Percentiles rank a stretch among this genome's conserved stretches.
These are phyloP conservation scores for Gambusia yucatana DNA, from an alignment of 2,797 vertebrate species.

Conservation along the genomic window DNA sequence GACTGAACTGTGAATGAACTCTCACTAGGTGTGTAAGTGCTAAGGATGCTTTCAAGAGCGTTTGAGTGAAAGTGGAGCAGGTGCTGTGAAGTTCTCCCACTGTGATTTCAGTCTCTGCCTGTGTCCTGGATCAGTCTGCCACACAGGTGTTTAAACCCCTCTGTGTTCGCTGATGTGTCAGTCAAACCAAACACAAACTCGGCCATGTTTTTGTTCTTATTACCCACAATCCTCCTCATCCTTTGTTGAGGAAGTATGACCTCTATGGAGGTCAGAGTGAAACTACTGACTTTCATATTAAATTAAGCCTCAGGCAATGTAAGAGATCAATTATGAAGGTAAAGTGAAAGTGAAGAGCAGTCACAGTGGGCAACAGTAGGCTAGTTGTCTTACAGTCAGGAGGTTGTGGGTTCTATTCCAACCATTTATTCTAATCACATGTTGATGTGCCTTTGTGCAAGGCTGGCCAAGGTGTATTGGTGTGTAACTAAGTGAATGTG, in stretches of 20 bases:
- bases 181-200: conserved; percentile 19
- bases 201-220: conserved; percentile 25
- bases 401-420: neutral
- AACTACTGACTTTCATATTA: neutral
- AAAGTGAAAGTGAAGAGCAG: neutral
- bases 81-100: conserved; percentile 1
- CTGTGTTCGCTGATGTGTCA: neutral
- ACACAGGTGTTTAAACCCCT: conserved; percentile 29
- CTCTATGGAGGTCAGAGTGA: neutral
- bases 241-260: neutral
- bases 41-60: conserved; percentile 1
- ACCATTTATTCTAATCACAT: too few species aligned
- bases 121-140: conserved; percentile 27
- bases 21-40: conserved; percentile 5
- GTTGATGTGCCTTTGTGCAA: neutral
- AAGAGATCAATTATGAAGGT: neutral
- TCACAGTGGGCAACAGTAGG: neutral
- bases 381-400: neutral
- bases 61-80: conserved; percentile 14
- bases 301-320: neutral
- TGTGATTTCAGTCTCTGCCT: conserved; percentile 5
- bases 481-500: too few species aligned
- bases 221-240: neutral
- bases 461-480: neutral
- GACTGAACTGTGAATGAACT: conserved; percentile 5